A percentile compares a stretch with the other conserved stretches of the same genome.
Conservation (phyloP, 2,888 invertebrate species). For the Chymomyza caudatula region DNA sequence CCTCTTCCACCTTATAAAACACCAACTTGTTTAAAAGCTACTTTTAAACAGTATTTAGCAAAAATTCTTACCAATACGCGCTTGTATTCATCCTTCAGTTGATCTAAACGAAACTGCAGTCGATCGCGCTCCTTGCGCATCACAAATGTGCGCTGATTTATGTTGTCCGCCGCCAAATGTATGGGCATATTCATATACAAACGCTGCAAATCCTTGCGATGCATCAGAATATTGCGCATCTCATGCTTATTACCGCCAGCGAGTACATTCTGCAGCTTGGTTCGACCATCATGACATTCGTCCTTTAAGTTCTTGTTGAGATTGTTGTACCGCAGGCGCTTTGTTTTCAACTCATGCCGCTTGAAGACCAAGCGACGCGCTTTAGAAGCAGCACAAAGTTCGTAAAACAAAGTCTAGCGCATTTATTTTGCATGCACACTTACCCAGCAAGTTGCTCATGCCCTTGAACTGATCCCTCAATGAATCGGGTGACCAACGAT, state of each 20-base stretch:
- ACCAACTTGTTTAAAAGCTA: not conserved
- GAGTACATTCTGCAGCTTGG: constrained; percentile 67
- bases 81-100: constrained; percentile 61
- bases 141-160: constrained; percentile 76
- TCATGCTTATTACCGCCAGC: constrained; percentile 61
- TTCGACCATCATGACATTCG: constrained; percentile 73
- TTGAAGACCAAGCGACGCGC: constrained; percentile 67
- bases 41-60: not conserved
- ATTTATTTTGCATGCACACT: no score
- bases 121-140: constrained; percentile 76
- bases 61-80: constrained; percentile 56
- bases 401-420: no score
- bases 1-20: constrained; percentile 58
- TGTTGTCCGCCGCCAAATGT: constrained; percentile 73
- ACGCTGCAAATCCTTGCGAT: constrained; percentile 74
- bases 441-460: constrained; percentile 73
- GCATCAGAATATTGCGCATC: constrained; percentile 72
- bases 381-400: no score
- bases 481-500: constrained; percentile 72
- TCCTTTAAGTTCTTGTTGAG: constrained; percentile 58
- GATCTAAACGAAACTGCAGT: constrained; percentile 59
- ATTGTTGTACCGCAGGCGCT: constrained; percentile 59
- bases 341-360: constrained; percentile 61
- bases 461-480: constrained; percentile 72
- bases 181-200: constrained; percentile 75